phyloP scores from a whole-genome alignment of 2,888 invertebrate genomes.

The Apodemia hepburni region DNA sequence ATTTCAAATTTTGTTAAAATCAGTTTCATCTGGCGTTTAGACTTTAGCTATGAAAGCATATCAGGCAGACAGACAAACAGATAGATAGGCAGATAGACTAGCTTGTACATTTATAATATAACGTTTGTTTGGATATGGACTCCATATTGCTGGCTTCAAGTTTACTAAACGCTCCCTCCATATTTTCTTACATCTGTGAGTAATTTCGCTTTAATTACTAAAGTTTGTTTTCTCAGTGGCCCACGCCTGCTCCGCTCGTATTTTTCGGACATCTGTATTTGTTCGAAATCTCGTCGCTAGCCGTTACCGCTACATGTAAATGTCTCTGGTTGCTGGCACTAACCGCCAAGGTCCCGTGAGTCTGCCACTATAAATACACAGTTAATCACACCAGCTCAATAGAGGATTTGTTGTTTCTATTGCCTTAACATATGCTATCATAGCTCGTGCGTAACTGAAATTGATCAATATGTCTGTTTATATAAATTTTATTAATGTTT shows the following conservation, averaged over 20 bases:
- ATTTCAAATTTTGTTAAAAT: no score
- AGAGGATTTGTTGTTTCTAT: slow-evolving; percentile 58
- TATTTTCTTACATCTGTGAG: neutral
- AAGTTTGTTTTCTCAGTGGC: slow-evolving; percentile 27
- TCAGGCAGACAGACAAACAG: no score
- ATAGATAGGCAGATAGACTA: no score
- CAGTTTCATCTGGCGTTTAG: no score
- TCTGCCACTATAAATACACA: slow-evolving; percentile 60
- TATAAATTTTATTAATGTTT: no score
- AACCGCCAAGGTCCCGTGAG: slow-evolving; percentile 61
- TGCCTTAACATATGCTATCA: slow-evolving; percentile 39
- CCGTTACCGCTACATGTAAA: slow-evolving; percentile 48
- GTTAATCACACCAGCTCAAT: slow-evolving; percentile 49
- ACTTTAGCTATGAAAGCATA: no score
- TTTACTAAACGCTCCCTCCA: neutral
- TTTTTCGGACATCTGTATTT: slow-evolving; percentile 37
- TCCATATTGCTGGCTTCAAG: no score
- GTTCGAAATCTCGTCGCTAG: slow-evolving; percentile 44
- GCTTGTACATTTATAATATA: no score
- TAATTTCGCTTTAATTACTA: slow-evolving; percentile 19
- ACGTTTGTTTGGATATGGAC: no score
- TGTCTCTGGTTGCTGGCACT: slow-evolving; percentile 51
- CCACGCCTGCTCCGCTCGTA: slow-evolving; percentile 35
- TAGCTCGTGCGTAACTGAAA: slow-evolving; percentile 16
- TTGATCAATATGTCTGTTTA: neutral